Conservation (phyloP, 92 coral and sea anemone species). For the Paramuricea clavata region DNA sequence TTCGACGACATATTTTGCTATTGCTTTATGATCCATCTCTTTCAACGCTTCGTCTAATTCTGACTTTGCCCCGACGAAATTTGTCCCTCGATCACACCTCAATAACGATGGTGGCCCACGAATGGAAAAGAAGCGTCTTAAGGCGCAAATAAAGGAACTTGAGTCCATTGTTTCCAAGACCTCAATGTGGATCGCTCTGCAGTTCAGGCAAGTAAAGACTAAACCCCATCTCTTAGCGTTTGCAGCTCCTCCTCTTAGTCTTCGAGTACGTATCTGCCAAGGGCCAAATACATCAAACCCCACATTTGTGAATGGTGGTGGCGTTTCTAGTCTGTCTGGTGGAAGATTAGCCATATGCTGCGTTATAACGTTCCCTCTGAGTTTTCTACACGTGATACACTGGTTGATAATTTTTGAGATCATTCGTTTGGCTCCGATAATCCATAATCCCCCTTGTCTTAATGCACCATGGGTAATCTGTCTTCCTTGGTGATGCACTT, state of each 20-base stretch:
- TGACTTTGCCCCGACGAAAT: constrained; percentile 65
- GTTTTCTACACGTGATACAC: not conserved
- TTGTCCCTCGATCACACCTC: constrained; percentile 60
- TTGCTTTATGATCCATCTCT: too few species aligned
- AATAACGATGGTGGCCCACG: too few species aligned
- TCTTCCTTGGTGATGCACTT: constrained; percentile 50
- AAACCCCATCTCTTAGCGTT: not conserved
- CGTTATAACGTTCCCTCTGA: not conserved
- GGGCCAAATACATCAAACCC: constrained; percentile 9
- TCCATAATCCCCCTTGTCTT: constrained; percentile 51
- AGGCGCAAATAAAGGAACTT: too few species aligned
- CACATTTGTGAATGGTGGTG: constrained; percentile 49
- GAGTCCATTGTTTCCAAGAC: too few species aligned
- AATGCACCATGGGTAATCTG: constrained; percentile 44
- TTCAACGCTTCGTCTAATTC: constrained; percentile 31
- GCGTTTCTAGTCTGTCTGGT: not conserved
- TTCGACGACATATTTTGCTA: too few species aligned
- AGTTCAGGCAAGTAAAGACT: too few species aligned
- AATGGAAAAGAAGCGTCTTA: too few species aligned
- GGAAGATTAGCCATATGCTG: not conserved
- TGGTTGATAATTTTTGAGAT: not conserved
- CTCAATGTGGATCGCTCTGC: too few species aligned
- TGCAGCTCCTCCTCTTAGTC: not conserved
- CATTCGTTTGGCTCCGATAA: not conserved
- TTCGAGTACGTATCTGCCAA: not conserved